These are phyloP conservation scores for Lordiphosa andalusiaca DNA, from an alignment of 2,888 invertebrate species.

Conservation along the genomic window DNA sequence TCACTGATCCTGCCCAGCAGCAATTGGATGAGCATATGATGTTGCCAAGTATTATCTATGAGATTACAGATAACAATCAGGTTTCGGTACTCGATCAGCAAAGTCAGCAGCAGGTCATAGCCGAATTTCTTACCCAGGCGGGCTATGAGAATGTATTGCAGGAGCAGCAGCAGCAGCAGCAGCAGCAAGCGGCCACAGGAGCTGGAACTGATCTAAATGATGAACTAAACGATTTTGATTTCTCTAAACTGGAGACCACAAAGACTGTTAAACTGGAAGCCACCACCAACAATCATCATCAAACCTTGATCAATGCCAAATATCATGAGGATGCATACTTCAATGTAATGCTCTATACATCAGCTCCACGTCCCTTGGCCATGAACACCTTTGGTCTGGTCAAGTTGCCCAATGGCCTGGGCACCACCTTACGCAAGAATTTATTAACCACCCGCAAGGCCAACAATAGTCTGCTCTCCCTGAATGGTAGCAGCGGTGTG, in stretches of 20 bases:
- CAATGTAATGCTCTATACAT: constrained; percentile 69
- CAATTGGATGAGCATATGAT: constrained; percentile 61
- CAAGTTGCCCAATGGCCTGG: constrained; percentile 69
- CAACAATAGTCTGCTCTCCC: constrained; percentile 70
- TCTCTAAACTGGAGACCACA: constrained; percentile 68
- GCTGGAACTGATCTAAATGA: constrained; percentile 35
- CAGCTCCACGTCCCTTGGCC: constrained; percentile 70
- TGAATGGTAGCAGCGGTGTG: constrained; percentile 65
- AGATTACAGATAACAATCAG: constrained; percentile 68
- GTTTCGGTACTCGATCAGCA: constrained; percentile 74
- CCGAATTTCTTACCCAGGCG: constrained; percentile 74
- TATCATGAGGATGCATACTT: constrained; percentile 71
- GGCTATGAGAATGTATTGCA: constrained; percentile 65
- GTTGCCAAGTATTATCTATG: constrained; percentile 71
- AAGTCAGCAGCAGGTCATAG: constrained; percentile 72
- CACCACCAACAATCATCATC: constrained; percentile 33
- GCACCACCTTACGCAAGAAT: constrained; percentile 74
- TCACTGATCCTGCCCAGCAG: constrained; percentile 62
- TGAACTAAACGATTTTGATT: constrained; percentile 64
- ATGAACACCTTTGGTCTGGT: constrained; percentile 75
- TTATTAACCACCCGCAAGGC: constrained; percentile 75
- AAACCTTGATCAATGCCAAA: constrained; percentile 59
- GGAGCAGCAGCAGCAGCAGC: constrained; percentile 54
- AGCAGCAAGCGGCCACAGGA: constrained; percentile 31
- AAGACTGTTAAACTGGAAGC: constrained; percentile 71